Evolutionary conservation across 1,140 invertebrate genomes (phyloP), one percentile per base, ranked within the genome.

Genomic region (Drosophila orosa): DNA sequence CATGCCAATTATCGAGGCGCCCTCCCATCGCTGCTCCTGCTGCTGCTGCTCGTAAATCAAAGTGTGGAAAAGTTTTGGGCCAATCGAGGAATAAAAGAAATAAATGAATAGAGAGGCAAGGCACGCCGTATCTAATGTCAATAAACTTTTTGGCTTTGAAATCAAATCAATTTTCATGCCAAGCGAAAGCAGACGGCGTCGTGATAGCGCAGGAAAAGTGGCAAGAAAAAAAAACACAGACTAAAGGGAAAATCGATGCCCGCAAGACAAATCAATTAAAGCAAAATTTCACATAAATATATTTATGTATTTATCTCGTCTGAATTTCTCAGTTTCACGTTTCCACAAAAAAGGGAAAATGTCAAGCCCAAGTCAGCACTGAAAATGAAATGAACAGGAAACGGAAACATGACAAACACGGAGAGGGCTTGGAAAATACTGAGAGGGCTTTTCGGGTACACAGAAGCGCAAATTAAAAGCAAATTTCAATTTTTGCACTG

Each of bases 261-360:
- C 81, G 73, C 72, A 56, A 80, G 80, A 77, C 81, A 80, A 87
- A 87, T 87, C 79, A 86, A 87, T 89, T 86, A 86, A 89, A 69
- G 45, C 15, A 9, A 55, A 48, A 72, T 54, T 73, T 57, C 22
- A 40, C 24, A 24, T 45, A 47, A 29, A 48, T 17, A 29, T 27
- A 29, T 29, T 29, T 52, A 35, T 35, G 8, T 22, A 39, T 52
- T 57, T 65, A 63, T 40, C 31, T 59, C 17, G 31, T 24, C 39
- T 54, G 37, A 31, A 39, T 48, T 52, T 74, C 27, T 44, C 60
- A 58, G 45, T 74, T 62, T 60, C 27, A 74, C 44, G n/a, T n/a
- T n/a, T 15, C 47, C 35, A 42, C 27, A 17, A 57, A 12, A 48
- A 37, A 63, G 58, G 58, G 37, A 54, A 82, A 82, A 66, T 85